These are phyloP conservation scores for Macaria liturata DNA, from an alignment of 2,888 invertebrate species.

Conservation along the genomic window DNA sequence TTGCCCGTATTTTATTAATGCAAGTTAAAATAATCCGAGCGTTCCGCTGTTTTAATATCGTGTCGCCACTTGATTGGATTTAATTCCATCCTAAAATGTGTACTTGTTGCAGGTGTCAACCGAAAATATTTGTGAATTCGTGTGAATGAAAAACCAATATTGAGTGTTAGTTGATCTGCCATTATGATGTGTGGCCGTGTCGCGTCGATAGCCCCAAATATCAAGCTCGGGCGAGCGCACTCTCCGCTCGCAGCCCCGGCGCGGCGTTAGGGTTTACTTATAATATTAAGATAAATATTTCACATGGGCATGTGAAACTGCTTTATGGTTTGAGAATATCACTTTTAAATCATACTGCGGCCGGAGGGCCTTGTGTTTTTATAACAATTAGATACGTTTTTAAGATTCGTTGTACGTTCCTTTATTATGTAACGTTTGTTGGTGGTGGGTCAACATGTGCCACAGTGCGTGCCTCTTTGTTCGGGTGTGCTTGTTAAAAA, in stretches of 20 bases:
- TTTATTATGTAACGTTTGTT: constrained; percentile 68
- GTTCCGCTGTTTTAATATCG: too few species aligned
- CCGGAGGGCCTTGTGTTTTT: constrained; percentile 71
- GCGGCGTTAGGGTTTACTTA: constrained; percentile 75
- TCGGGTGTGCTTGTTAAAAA: constrained; percentile 76
- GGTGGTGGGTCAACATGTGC: constrained; percentile 62
- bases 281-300: constrained; percentile 83
- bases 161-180: neutral
- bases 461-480: constrained; percentile 55
- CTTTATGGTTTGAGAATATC: constrained; percentile 81
- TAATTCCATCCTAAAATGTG: too few species aligned
- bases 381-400: constrained; percentile 80
- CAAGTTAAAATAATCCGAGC: too few species aligned
- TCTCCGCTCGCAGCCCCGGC: constrained; percentile 33
- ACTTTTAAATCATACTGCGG: constrained; percentile 76
- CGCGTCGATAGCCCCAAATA: constrained; percentile 37
- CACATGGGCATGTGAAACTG: constrained; percentile 79
- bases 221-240: constrained; percentile 47
- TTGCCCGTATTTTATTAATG: too few species aligned
- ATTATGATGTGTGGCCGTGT: neutral
- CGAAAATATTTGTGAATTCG: too few species aligned
- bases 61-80: too few species aligned
- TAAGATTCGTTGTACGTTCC: constrained; percentile 72
- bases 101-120: too few species aligned
- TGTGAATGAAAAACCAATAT: too few species aligned